Conservation (phyloP, 2,797 vertebrate genomes). For the Acestrorhynchus altus region DNA sequence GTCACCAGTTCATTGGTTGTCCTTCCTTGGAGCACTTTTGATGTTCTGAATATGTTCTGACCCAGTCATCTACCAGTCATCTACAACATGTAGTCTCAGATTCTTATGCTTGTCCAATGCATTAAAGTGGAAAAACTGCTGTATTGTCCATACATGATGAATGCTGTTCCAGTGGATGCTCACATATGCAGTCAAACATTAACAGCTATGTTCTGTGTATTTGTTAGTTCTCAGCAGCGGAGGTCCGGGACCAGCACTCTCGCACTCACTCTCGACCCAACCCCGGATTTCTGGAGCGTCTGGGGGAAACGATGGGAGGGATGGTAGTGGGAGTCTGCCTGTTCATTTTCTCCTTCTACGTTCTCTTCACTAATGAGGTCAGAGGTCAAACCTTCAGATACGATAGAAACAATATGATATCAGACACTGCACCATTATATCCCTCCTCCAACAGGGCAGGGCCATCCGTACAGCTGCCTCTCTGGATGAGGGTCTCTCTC, state of each 20-base stretch:
- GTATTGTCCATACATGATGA: too few relatives aligned
- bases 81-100: too few relatives aligned
- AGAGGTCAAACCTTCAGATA: not conserved
- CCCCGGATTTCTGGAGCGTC: constrained; percentile 90
- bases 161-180: too few relatives aligned
- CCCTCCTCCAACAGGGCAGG: constrained; percentile 79
- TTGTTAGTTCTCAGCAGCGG: constrained; percentile 63
- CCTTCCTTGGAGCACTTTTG: too few relatives aligned
- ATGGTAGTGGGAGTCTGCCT: constrained; percentile 83
- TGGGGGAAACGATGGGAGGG: constrained; percentile 89
- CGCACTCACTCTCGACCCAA: constrained; percentile 74
- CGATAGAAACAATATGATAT: too few relatives aligned
- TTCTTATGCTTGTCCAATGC: too few relatives aligned
- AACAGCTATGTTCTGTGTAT: not conserved
- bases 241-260: constrained; percentile 72
- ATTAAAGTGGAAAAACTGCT: too few relatives aligned
- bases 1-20: too few relatives aligned
- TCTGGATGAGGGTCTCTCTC: constrained; percentile 90
- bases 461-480: constrained; percentile 84
- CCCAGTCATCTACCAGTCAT: too few relatives aligned
- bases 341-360: constrained; percentile 88
- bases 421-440: too few relatives aligned
- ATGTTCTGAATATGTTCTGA: too few relatives aligned
- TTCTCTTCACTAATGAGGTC: constrained; percentile 96
- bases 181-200: too few relatives aligned